Evolutionary conservation across 2,797 vertebrate species (phyloP).

Genomic region (Gymnothorax javanicus): DNA sequence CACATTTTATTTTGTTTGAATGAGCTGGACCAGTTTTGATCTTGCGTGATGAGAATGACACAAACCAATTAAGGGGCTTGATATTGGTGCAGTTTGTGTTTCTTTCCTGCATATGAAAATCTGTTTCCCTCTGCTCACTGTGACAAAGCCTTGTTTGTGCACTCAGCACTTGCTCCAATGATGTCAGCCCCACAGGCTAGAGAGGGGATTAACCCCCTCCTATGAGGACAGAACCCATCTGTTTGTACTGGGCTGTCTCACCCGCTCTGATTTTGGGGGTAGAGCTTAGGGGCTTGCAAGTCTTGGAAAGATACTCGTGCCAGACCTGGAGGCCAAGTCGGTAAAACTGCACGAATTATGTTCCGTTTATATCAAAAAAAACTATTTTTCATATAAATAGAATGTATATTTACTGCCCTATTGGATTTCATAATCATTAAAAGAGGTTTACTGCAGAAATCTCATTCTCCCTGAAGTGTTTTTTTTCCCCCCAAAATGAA

Average conservation of each 20-base stretch:
- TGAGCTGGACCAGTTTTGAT: constrained; percentile 27
- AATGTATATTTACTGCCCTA: background rate
- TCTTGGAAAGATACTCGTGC: background rate
- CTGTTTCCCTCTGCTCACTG: constrained; percentile 33
- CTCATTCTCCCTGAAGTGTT: background rate
- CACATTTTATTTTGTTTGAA: constrained; percentile 22
- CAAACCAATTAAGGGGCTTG: background rate
- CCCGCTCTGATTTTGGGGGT: background rate
- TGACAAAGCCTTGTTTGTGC: constrained; percentile 58
- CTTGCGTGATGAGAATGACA: constrained; percentile 6
- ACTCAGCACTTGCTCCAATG: constrained; percentile 31
- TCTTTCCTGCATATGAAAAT: constrained; percentile 16
- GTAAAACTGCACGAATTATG: background rate
- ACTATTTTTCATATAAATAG: background rate
- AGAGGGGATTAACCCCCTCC: constrained; percentile 21
- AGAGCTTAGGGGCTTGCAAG: too few relatives aligned
- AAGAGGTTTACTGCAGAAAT: background rate
- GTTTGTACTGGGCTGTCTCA: constrained; percentile 32
- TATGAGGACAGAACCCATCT: constrained; percentile 37
- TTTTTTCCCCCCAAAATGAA: background rate
- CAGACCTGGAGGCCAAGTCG: background rate
- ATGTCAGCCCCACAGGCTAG: constrained; percentile 30
- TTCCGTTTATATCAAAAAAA: background rate
- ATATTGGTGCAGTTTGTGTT: constrained; percentile 23
- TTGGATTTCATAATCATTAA: background rate